Evolutionary conservation across 2,888 invertebrate genomes (phyloP).

Genomic region (Leucophenga montana): DNA sequence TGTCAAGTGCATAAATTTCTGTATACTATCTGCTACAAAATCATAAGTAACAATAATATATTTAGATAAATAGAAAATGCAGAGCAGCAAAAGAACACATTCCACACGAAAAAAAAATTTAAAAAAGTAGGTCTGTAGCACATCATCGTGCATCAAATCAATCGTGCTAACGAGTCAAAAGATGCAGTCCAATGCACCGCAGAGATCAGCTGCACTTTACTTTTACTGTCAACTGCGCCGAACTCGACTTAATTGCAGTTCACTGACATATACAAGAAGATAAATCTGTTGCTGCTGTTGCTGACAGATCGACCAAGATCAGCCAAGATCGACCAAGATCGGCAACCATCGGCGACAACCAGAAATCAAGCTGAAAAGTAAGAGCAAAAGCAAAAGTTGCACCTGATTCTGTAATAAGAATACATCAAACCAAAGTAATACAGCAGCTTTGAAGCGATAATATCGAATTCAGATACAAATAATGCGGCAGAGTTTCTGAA

Average conservation of each 20-base stretch:
- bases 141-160: neutral
- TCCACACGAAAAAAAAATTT: no score
- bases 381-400: conserved; percentile 49
- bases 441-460: neutral
- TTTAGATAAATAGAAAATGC: no score
- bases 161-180: neutral
- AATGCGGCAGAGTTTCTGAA: neutral
- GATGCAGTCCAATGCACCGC: neutral
- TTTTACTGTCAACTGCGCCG: conserved; percentile 60
- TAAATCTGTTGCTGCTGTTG: conserved; percentile 4
- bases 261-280: conserved; percentile 52
- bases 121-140: no score
- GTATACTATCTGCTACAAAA: no score
- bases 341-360: neutral
- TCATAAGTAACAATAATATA: no score
- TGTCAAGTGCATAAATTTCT: neutral
- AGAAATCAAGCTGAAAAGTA: conserved; percentile 14
- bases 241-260: conserved; percentile 58
- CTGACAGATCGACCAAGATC: neutral
- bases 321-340: no score
- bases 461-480: neutral
- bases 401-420: conserved; percentile 66
- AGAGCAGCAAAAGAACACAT: no score
- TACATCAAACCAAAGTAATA: conserved; percentile 19
- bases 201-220: conserved; percentile 39